Conservation (phyloP, 2,113 vertebrate species). For the Ornithorhynchus anatinus region DNA sequence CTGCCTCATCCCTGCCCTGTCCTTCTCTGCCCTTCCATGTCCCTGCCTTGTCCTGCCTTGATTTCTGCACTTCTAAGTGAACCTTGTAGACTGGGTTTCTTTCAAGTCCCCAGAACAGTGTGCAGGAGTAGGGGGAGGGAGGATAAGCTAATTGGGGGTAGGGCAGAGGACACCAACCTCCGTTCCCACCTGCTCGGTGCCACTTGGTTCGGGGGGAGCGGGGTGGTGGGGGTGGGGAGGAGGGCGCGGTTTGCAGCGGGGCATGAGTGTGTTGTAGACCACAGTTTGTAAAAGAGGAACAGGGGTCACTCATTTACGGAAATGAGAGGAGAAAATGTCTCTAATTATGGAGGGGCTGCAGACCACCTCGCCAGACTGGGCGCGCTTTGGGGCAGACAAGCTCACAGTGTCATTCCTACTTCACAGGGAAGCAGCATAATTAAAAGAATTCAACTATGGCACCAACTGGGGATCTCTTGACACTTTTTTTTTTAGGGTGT, state of each 20-base stretch:
- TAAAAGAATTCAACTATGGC: slow-evolving; percentile 74
- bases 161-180: no score
- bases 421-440: slow-evolving; percentile 74
- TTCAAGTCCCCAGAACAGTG: no score
- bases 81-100: no score
- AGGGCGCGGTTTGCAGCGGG: not conserved
- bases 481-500: no score
- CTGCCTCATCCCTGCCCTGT: no score
- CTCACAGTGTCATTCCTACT: slow-evolving; percentile 54
- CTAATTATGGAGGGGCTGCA: slow-evolving; percentile 52
- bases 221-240: not conserved
- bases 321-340: slow-evolving; percentile 49
- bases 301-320: slow-evolving; percentile 43
- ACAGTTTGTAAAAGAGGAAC: no score
- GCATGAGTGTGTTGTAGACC: no score
- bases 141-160: no score
- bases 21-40: not conserved
- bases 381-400: slow-evolving; percentile 65
- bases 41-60: not conserved
- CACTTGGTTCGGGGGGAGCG: no score
- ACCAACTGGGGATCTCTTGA: slow-evolving; percentile 73
- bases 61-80: no score
- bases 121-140: no score
- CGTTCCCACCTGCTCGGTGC: no score
- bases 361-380: slow-evolving; percentile 56